Conservation (phyloP, 2,888 invertebrate species). For the Pristionchus japonicus region DNA sequence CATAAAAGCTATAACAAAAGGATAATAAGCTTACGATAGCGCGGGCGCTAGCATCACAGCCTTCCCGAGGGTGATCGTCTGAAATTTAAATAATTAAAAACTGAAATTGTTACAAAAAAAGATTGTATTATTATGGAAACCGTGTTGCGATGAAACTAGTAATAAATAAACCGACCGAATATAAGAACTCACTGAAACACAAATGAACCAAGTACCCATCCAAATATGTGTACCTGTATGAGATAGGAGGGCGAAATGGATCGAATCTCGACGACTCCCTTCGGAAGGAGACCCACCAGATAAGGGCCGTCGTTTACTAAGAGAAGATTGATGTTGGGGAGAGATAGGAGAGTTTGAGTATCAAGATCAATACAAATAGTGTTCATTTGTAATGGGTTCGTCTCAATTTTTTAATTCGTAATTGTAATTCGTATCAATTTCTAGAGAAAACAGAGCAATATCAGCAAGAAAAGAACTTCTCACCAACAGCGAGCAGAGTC, state of each 20-base stretch:
- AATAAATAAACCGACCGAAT: too few species aligned
- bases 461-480: background rate
- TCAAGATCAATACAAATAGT: background rate
- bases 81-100: background rate
- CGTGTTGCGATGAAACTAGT: too few species aligned
- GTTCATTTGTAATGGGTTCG: too few species aligned
- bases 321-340: background rate
- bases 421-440: background rate
- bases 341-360: background rate
- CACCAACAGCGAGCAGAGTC: constrained; percentile 53
- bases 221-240: constrained; percentile 80
- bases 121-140: too few species aligned
- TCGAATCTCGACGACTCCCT: constrained; percentile 83
- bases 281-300: constrained; percentile 85
- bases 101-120: background rate
- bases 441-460: background rate
- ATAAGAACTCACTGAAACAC: too few species aligned
- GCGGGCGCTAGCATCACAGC: constrained; percentile 52
- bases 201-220: too few species aligned
- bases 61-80: constrained; percentile 81
- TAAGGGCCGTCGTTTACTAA: constrained; percentile 90
- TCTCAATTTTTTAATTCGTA: too few species aligned
- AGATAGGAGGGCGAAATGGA: constrained; percentile 86
- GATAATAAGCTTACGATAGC: constrained; percentile 45
- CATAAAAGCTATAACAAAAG: background rate